Percentiles rank a stretch among this genome's conserved stretches.
Evolutionary conservation across 2,888 invertebrate species (phyloP).

Genomic region (Drosophila suboccidentalis): DNA sequence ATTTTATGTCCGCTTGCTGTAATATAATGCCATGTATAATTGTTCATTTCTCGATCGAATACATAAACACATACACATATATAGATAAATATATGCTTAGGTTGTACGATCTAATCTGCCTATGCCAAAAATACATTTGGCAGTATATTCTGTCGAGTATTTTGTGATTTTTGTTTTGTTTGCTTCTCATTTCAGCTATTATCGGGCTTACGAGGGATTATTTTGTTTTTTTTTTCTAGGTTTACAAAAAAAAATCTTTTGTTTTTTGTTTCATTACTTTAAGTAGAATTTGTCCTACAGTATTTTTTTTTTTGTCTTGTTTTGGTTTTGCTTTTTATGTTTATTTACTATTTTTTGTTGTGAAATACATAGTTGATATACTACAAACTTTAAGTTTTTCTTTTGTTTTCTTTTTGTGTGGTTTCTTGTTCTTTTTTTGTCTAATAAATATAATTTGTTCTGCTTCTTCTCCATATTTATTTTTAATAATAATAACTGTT

Average conservation of each 20-base stretch:
- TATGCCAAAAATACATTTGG: constrained; percentile 16
- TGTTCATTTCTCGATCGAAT: constrained; percentile 48
- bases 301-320: constrained; percentile 38
- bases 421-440: constrained; percentile 50
- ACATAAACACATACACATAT: constrained; percentile 17
- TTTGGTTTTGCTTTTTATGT: constrained; percentile 41
- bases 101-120: constrained; percentile 35
- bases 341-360: constrained; percentile 64
- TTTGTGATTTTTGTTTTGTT: constrained; percentile 18
- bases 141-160: constrained; percentile 24
- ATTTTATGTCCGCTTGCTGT: constrained; percentile 67
- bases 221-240: constrained; percentile 51
- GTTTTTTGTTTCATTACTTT: constrained; percentile 40
- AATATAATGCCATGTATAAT: constrained; percentile 76
- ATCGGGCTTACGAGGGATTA: constrained; percentile 41
- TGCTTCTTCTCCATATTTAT: constrained; percentile 28
- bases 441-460: constrained; percentile 76
- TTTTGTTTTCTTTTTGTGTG: constrained; percentile 43
- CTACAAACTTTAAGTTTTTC: constrained; percentile 72
- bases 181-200: constrained; percentile 29
- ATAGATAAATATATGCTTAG: constrained; percentile 52
- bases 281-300: constrained; percentile 73
- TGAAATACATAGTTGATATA: constrained; percentile 76
- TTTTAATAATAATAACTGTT: constrained; percentile 47
- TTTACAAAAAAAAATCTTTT: constrained; percentile 68